Evolutionary conservation across 2,888 invertebrate species (phyloP).

Genomic region (Cosmia trapezina): DNA sequence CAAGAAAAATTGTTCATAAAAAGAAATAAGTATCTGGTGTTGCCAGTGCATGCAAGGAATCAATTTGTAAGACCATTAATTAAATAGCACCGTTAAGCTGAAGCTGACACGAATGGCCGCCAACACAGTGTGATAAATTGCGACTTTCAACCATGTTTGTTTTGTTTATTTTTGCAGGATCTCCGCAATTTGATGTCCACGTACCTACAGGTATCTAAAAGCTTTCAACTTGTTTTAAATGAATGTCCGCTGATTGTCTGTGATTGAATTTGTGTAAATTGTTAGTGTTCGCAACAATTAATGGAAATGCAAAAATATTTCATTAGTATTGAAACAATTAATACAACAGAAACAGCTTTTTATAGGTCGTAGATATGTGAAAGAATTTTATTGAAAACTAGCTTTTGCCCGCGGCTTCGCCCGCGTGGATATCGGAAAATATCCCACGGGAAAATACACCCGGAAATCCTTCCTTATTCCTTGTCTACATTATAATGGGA

Average conservation of each 20-base stretch:
- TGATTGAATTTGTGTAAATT: not conserved
- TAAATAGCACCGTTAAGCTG: constrained; percentile 67
- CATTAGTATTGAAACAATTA: not conserved
- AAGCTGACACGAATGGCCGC: constrained; percentile 64
- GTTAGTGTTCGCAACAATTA: not conserved
- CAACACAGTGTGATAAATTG: constrained; percentile 59
- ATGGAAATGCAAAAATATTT: not conserved
- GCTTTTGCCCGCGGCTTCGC: too few relatives aligned
- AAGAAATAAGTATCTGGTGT: constrained; percentile 24
- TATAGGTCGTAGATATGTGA: not conserved
- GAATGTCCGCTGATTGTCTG: not conserved
- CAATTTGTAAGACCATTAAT: constrained; percentile 71
- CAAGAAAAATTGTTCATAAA: constrained; percentile 17
- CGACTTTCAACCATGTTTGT: constrained; percentile 47
- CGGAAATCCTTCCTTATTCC: too few relatives aligned
- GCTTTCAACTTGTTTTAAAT: constrained; percentile 37
- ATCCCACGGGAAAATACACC: too few relatives aligned
- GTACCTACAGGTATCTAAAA: constrained; percentile 12
- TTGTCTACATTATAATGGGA: too few relatives aligned
- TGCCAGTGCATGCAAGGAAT: constrained; percentile 63
- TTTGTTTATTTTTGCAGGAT: constrained; percentile 36
- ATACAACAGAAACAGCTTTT: not conserved
- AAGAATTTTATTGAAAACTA: not conserved
- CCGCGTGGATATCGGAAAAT: too few relatives aligned
- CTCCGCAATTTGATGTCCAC: constrained; percentile 5